Base-by-base conservation (phyloP, 2,113 vertebrate genomes). In the Collichthys lucidus region DNA sequence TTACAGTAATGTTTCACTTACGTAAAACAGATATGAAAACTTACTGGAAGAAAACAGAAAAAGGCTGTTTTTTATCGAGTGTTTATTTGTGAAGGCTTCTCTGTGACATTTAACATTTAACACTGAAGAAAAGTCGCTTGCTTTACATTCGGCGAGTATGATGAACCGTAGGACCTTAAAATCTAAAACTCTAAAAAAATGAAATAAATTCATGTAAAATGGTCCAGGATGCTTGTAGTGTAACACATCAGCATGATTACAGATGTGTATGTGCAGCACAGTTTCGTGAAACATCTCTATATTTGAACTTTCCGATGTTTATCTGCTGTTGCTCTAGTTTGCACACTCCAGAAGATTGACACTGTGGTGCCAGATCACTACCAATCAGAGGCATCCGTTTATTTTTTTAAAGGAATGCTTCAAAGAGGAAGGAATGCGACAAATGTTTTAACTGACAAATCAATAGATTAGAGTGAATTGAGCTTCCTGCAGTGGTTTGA, bases 11-110 rank as follows among this genome's bases (percentile, higher is more conserved):
- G 84, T 82, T 86, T 86, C 59, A 68, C 65, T 90, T 84, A 81
- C 80, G 72, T 77, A 83, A 60, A 20, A 74, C 29, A 56, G 73
- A 85, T 76, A 67, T 63, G 19, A 56, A 57, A 22, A 80, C 59
- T 89, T 80, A 86, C 80, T 90, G 85, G 86, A 91, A 84, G 47
- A 69, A 70, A 84, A 82, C 53, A 68, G 42, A 29, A 66, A 40
- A 29, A 29, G 3, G 55, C 56, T 56, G 3, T 55, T 42, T 81
- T 68, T 49, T 4, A n/a, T 65, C 14, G 31, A 1, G 0, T 84
- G 60, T 52, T 60, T 80, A 65, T 79, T 80, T 82, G 19, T 53
- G 26, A 46, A 46, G 22, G 14, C 10, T 50, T 35, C 35, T 47
- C 40, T 67, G 31, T 59, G 26, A 69, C 59, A 59, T 57, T 74